Evolutionary conservation across 2,888 invertebrate species (phyloP).

Genomic region (Sphaerophoria taeniata): DNA sequence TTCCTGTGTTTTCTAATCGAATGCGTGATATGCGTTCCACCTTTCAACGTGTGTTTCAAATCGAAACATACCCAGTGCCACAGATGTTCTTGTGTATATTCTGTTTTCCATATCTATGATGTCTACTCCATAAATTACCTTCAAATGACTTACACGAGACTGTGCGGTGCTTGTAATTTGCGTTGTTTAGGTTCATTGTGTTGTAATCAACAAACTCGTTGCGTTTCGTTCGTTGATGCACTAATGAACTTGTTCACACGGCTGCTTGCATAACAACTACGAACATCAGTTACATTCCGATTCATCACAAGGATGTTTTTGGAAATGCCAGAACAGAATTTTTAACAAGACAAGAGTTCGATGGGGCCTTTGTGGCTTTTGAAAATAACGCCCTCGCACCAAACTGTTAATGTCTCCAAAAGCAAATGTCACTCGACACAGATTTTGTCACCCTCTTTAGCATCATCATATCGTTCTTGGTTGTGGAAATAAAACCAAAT

Average conservation of each 20-base stretch:
- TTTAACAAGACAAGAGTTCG: background rate
- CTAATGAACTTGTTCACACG: constrained; percentile 68
- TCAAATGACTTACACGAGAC: constrained; percentile 8
- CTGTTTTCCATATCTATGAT: background rate
- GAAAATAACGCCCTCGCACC: no score
- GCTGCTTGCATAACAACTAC: constrained; percentile 25
- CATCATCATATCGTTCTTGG: background rate
- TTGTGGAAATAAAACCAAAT: constrained; percentile 18
- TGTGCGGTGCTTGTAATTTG: constrained; percentile 13
- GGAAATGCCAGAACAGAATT: no score
- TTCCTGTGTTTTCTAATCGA: constrained; percentile 36
- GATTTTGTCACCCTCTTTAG: background rate
- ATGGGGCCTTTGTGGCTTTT: no score
- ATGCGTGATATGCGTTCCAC: background rate
- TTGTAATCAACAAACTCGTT: constrained; percentile 54
- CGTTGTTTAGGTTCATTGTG: constrained; percentile 16
- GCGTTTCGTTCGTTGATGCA: constrained; percentile 12
- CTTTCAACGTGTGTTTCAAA: constrained; percentile 23
- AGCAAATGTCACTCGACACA: no score
- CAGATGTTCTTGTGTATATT: constrained; percentile 19
- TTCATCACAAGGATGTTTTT: no score
- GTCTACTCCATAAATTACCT: background rate
- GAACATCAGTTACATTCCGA: no score
- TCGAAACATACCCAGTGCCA: background rate
- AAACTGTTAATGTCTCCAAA: no score